A percentile compares a stretch with the other conserved stretches of the same genome.
Evolutionary conservation across 2,888 invertebrate genomes (phyloP).

Genomic region (Ommatoiulus sabulosus): DNA sequence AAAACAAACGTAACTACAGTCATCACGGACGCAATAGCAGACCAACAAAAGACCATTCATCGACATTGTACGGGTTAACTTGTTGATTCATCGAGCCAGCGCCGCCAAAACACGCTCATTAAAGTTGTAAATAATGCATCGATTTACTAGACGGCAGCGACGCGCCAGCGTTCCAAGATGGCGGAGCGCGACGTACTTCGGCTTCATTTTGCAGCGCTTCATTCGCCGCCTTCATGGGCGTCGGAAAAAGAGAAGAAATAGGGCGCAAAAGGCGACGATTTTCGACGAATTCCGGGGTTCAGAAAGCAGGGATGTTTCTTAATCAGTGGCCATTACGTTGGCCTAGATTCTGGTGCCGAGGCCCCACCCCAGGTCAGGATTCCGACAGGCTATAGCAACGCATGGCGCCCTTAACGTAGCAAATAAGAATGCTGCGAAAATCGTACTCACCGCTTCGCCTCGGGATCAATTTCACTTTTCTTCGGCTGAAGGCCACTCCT

Average conservation of each 20-base stretch:
- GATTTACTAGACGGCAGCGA: neutral
- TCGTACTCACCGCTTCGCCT: conserved; percentile 34
- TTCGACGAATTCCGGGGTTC: neutral
- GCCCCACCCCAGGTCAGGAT: conserved; percentile 16
- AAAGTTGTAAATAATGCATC: neutral
- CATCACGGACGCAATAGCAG: no score
- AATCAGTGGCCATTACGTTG: neutral
- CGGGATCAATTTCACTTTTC: conserved; percentile 23
- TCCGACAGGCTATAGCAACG: neutral
- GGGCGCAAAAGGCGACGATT: neutral
- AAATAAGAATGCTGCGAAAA: neutral
- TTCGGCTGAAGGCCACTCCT: conserved; percentile 34
- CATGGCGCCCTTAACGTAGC: conserved; percentile 3
- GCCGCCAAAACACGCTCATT: neutral
- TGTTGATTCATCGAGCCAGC: neutral
- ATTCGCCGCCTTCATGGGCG: neutral
- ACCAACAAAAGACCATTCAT: neutral
- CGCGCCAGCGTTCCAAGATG: neutral
- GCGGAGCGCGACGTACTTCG: neutral
- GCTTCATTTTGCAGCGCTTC: neutral
- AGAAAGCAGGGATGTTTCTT: neutral
- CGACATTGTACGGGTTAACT: neutral
- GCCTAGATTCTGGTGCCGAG: neutral
- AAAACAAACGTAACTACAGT: no score
- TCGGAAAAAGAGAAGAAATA: neutral